Conservation (phyloP, 2,797 vertebrate genomes). For the Sebastes minor region DNA sequence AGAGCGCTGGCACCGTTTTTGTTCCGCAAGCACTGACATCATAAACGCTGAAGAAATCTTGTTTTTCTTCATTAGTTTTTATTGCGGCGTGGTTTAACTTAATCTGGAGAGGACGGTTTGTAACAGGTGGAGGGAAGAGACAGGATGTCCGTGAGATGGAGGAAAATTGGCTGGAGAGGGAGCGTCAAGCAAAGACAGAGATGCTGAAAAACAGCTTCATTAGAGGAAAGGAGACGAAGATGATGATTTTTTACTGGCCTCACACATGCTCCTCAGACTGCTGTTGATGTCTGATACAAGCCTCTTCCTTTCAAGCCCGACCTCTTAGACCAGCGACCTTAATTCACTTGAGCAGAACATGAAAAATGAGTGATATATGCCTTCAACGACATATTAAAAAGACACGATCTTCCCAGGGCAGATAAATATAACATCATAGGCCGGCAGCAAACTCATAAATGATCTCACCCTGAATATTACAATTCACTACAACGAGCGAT, state of each 20-base stretch:
- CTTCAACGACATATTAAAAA: constrained; percentile 18
- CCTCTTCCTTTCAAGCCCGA: not conserved
- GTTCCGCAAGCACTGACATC: not conserved
- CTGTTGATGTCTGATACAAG: not conserved
- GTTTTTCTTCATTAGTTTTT: constrained; percentile 1
- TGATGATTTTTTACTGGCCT: not conserved
- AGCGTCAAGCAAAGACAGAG: not conserved
- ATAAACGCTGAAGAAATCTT: not conserved
- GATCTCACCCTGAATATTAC: constrained; percentile 58
- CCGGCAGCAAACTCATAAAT: constrained; percentile 40
- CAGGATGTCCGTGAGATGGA: constrained; percentile 7
- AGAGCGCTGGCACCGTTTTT: not conserved
- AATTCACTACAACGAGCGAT: constrained; percentile 65
- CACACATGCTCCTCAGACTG: not conserved
- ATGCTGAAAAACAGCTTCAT: not conserved
- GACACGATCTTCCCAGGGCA: constrained; percentile 11
- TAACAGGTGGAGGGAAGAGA: not conserved
- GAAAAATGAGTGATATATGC: not conserved
- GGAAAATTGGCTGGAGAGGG: not conserved
- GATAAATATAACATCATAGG: constrained; percentile 36
- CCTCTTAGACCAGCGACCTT: not conserved
- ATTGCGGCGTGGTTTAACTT: not conserved
- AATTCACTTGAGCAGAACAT: not conserved
- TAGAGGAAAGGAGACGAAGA: not conserved
- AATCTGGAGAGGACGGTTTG: constrained; percentile 7